Base-by-base conservation (phyloP, 2,797 vertebrate genomes). In the Phataginus tricuspis region DNA sequence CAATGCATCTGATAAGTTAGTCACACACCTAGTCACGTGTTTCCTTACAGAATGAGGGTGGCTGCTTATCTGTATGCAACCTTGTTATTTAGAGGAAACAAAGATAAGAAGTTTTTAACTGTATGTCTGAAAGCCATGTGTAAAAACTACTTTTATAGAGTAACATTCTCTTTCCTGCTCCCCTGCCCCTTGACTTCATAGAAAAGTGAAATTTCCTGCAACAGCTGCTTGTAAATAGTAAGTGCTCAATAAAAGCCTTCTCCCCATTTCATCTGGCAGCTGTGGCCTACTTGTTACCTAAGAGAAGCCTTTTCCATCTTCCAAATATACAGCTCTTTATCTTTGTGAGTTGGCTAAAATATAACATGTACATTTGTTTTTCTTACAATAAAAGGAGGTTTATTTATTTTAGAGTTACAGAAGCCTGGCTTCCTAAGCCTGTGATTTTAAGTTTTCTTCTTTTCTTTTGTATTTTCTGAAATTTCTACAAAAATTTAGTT, bases 61-160 rank as follows among this genome's bases (percentile, higher is more conserved):
- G 12, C 64, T 37, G 64, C 91, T 96, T 97, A 95, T 97, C 97
- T 90, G 34, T 85, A 14, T 71, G 68, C 31, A 78, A 23, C 29
- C 57, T 95, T 51, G 77, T 29, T 93, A 49, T 78, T 93, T 71
- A 75, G 71, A 94, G 95, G 93, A 97, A 96, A 42, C 72, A 91
- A n/a, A 96, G 97, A 97, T 97, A 97, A 97, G 95, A 69, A 19
- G 23, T 69, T 92, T 97, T 68, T 84, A 25, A 25, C 23, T 90
- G n/a, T 68, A 19, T 31, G 27, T 84, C 72, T 64, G 69, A 64
- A 77, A 37, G 45, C 53, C 7, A 2, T 77, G 29, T 84, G 63
- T 88, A 89, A 55, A 93, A 96, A 66, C 71, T 68, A 2, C 87
- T 93, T 96, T 94, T 90, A 77, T 80, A 91, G 86, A 79, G 66